Evolutionary conservation across 2,888 invertebrate genomes (phyloP), one percentile per base, ranked within the genome.

Genomic region (Cyaniris semiargus): DNA sequence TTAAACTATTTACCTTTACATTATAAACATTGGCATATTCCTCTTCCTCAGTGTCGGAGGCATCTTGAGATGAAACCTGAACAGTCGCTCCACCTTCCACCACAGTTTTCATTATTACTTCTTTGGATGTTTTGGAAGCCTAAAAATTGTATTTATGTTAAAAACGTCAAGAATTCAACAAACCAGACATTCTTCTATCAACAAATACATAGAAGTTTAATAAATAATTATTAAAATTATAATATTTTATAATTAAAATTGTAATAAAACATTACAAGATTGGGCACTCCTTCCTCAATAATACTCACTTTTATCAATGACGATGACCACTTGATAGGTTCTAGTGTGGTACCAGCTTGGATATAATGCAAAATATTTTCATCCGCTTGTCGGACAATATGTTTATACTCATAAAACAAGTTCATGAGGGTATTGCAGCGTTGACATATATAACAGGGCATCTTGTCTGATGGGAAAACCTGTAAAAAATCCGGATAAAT

Each of bases 371-470:
- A 94, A 8, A 97, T 89, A 0, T 95, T 94, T 82, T 96, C 96
- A 85, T 97, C 97, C 0, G 96, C 96, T 84, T 95, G 95, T 81
- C 96, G 96, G 83, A 97, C 97, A 85, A 97, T 95, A 79, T 96
- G 95, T 85, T 97, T 97, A 83, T 96, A 97, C 77, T 95, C 95
- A 89, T 97, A 97, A 75, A 95, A 95, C 79, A 96, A 92, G 78
- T 96, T 95, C 85, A 97, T 95, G 81, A 96, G 95, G 83, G 95
- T 91, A 34, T 95, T 95, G 83, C 97, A 97, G 66, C 94, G 94
- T 60, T 91, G 94, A 85, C 97, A 97, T 79, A 97, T 96, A 84
- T 94, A 95, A 76, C 95, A 93, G 1, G 97, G 97, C 96, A 97
- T 96, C 80, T 96, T 96, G 87, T 97, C 97, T 70, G 95, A 95